Evolutionary conservation across 1,140 invertebrate species (phyloP).

Genomic region (Megathymus violae): DNA sequence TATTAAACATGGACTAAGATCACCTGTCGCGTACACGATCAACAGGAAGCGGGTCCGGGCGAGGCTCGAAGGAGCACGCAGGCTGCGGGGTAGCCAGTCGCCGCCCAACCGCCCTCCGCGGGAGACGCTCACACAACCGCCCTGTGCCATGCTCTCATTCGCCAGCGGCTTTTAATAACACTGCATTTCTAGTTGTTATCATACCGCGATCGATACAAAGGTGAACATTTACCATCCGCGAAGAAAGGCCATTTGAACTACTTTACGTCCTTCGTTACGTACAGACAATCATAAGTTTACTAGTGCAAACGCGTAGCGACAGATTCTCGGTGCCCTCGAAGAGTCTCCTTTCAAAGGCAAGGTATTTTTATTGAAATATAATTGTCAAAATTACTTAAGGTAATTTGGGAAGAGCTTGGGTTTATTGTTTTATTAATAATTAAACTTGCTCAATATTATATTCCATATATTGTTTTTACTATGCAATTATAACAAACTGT

Average conservation of each 20-base stretch:
- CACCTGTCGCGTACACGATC: conserved; percentile 79
- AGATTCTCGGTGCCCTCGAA: conserved; percentile 20
- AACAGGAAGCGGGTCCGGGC: conserved; percentile 77
- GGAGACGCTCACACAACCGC: conserved; percentile 41
- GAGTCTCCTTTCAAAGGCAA: conserved; percentile 34
- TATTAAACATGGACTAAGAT: conserved; percentile 60
- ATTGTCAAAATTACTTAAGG: conserved; percentile 31
- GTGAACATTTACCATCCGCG: conserved; percentile 12
- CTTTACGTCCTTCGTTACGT: neutral
- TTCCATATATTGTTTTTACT: too few relatives aligned
- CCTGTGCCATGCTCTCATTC: conserved; percentile 32
- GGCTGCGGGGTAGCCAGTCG: conserved; percentile 72
- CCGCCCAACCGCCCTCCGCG: conserved; percentile 76
- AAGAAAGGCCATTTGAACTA: conserved; percentile 16
- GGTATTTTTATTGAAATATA: conserved; percentile 46
- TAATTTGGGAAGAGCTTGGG: neutral
- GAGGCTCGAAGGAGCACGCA: conserved; percentile 68
- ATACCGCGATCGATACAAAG: conserved; percentile 38
- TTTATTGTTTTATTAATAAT: too few relatives aligned
- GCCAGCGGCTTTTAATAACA: conserved; percentile 41
- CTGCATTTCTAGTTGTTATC: conserved; percentile 36
- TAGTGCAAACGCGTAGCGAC: conserved; percentile 21
- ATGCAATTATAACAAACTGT: too few relatives aligned
- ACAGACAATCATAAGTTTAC: conserved; percentile 22
- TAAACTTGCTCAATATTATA: too few relatives aligned